Conservation (phyloP, 2,888 invertebrate genomes). For the Abrostola triplasia region DNA sequence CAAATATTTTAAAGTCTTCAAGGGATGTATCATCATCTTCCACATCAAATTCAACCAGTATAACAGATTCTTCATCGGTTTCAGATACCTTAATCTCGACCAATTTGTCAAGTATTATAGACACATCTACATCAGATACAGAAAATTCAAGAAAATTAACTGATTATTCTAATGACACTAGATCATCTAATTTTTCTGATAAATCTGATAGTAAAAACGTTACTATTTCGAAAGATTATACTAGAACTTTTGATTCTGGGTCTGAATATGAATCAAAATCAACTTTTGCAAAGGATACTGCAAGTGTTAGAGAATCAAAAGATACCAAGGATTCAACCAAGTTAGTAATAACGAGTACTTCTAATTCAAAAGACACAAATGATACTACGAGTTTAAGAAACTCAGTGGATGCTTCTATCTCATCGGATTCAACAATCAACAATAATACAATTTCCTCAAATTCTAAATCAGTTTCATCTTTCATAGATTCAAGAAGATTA, state of each 20-base stretch:
- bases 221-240: slow-evolving; percentile 8
- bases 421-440: not conserved
- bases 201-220: not conserved
- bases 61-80: slow-evolving; percentile 12
- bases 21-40: slow-evolving; percentile 14
- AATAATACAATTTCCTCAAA: slow-evolving; percentile 23
- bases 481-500: slow-evolving; percentile 14
- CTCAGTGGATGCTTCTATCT: slow-evolving; percentile 1
- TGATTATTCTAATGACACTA: not conserved
- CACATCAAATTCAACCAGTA: slow-evolving; percentile 19
- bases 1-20: slow-evolving; percentile 16
- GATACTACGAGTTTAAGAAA: slow-evolving; percentile 15
- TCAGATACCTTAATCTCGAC: slow-evolving; percentile 14
- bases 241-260: slow-evolving; percentile 1
- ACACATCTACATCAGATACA: slow-evolving; percentile 22
- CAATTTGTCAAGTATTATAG: slow-evolving; percentile 15
- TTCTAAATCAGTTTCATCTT: not conserved
- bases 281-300: slow-evolving; percentile 10
- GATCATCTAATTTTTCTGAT: not conserved
- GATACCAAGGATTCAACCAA: slow-evolving; percentile 8
- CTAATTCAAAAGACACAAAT: slow-evolving; percentile 19
- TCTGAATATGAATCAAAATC: slow-evolving; percentile 17
- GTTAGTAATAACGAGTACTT: slow-evolving; percentile 8
- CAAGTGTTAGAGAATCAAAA: slow-evolving; percentile 1
- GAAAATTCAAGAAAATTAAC: slow-evolving; percentile 11